Conservation (phyloP, 2,113 vertebrate genomes). For the Chaetura pelagica region DNA sequence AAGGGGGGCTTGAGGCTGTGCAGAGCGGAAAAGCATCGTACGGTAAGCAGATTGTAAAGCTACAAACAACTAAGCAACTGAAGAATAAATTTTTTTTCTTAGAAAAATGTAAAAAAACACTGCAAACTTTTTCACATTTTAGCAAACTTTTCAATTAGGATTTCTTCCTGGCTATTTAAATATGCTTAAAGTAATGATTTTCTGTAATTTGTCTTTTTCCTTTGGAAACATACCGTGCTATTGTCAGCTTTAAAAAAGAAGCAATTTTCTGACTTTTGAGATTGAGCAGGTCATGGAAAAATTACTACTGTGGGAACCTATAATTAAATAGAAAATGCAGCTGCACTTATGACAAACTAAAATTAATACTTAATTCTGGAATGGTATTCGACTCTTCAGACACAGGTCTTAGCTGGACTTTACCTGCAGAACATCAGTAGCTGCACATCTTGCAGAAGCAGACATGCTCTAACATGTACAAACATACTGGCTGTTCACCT, state of each 20-base stretch:
- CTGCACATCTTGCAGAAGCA: slow-evolving; percentile 15
- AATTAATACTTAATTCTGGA: slow-evolving; percentile 79
- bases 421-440: not conserved
- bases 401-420: slow-evolving; percentile 33
- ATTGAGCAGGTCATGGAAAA: slow-evolving; percentile 84
- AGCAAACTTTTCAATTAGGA: slow-evolving; percentile 80
- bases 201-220: slow-evolving; percentile 82
- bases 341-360: slow-evolving; percentile 80
- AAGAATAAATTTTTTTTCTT: not conserved
- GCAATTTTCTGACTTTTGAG: slow-evolving; percentile 87
- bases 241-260: slow-evolving; percentile 88
- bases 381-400: slow-evolving; percentile 57
- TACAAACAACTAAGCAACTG: not conserved
- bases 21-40: not conserved
- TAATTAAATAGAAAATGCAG: slow-evolving; percentile 86
- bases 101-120: not conserved
- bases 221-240: slow-evolving; percentile 85
- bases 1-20: not conserved
- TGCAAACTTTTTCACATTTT: slow-evolving; percentile 71
- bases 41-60: not conserved
- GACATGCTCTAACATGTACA: not conserved
- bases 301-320: slow-evolving; percentile 80
- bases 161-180: slow-evolving; percentile 80
- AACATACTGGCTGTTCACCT: not conserved
- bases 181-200: slow-evolving; percentile 83